phyloP scores from a whole-genome alignment of 2,797 vertebrate species.

The Graptemys geographica region DNA sequence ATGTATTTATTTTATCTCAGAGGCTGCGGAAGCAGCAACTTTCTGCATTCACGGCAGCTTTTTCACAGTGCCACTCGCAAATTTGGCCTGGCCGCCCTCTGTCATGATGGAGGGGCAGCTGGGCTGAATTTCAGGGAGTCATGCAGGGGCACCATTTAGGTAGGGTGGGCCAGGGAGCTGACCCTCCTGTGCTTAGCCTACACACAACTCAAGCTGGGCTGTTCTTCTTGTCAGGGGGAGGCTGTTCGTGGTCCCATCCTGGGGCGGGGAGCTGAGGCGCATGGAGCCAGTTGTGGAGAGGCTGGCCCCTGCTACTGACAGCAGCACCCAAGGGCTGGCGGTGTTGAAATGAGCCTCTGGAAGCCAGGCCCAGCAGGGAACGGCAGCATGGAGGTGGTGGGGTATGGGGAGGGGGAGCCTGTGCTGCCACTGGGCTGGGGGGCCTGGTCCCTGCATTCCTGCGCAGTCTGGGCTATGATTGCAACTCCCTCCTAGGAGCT shows the following conservation, averaged over 20 bases:
- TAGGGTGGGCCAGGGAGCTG: neutral
- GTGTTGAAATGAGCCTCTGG: neutral
- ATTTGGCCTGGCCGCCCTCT: neutral
- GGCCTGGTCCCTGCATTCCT: neutral
- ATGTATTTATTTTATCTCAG: constrained; percentile 61
- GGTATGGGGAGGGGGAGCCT: neutral
- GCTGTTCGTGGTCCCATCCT: neutral
- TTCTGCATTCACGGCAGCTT: neutral
- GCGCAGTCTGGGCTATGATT: neutral
- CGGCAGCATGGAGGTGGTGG: too few relatives aligned
- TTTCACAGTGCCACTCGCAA: neutral
- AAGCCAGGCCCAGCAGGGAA: neutral
- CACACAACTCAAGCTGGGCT: neutral
- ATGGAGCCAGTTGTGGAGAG: neutral
- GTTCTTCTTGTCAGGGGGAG: neutral
- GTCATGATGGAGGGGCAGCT: neutral
- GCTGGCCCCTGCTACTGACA: neutral
- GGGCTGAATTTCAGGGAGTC: neutral
- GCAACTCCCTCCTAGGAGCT: neutral
- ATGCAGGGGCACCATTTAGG: neutral
- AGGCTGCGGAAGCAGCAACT: neutral
- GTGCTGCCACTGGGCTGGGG: neutral
- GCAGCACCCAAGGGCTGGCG: neutral
- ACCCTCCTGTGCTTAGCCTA: neutral
- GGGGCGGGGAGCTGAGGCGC: too few relatives aligned